Evolutionary conservation across 2,113 vertebrate genomes (phyloP).

Genomic region (Ammodytes dubius): DNA sequence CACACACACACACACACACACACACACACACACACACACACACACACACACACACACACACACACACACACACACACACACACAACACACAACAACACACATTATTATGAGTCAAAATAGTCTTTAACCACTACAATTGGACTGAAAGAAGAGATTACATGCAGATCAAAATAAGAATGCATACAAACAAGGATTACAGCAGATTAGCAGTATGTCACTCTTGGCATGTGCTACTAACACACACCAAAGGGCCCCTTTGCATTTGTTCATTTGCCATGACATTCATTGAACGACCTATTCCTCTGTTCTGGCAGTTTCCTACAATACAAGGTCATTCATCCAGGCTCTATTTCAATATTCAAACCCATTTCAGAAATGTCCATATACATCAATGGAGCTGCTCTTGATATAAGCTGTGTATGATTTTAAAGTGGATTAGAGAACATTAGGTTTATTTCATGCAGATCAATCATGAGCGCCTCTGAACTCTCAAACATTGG

Average conservation of each 20-base stretch:
- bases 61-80: constrained; percentile 14
- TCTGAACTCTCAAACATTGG: constrained; percentile 12
- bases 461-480: constrained; percentile 27
- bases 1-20: background rate
- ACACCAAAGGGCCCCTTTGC: constrained; percentile 6
- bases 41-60: background rate
- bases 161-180: constrained; percentile 73
- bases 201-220: constrained; percentile 71
- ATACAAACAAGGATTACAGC: constrained; percentile 70
- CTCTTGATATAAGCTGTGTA: constrained; percentile 15
- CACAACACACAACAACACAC: constrained; percentile 10
- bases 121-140: constrained; percentile 38
- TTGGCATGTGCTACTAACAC: constrained; percentile 35
- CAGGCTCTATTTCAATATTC: background rate
- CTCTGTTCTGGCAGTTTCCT: constrained; percentile 16
- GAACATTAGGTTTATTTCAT: constrained; percentile 20
- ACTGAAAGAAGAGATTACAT: constrained; percentile 60
- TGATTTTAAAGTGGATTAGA: constrained; percentile 38
- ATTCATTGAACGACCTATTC: constrained; percentile 1
- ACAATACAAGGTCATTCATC: background rate
- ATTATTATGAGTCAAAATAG: background rate
- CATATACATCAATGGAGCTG: background rate
- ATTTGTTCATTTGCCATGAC: constrained; percentile 41
- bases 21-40: background rate
- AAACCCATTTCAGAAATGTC: background rate